Evolutionary conservation across 2,113 vertebrate species (phyloP).

Genomic region (Sinocyclocheilus anophthalmus): DNA sequence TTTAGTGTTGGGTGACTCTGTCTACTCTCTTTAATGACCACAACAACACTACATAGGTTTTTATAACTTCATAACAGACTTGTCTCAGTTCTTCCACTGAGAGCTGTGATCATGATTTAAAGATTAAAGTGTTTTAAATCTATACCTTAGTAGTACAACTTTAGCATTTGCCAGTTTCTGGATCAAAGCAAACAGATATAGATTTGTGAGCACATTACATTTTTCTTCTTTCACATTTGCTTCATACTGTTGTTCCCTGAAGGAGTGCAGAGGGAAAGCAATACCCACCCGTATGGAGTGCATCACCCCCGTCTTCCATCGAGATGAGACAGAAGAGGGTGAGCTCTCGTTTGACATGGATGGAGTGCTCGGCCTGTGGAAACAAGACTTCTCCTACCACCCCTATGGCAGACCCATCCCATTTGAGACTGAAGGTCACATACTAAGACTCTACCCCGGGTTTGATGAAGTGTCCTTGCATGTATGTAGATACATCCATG

Average conservation of each 20-base stretch:
- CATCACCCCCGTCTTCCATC: constrained; percentile 76
- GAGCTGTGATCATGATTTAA: background rate
- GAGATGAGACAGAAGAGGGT: constrained; percentile 76
- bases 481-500: constrained; percentile 71
- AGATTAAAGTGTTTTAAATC: background rate
- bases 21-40: no score
- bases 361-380: constrained; percentile 62
- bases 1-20: no score
- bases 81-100: background rate
- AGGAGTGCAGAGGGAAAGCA: constrained; percentile 77
- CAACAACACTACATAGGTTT: no score
- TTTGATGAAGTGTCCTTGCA: constrained; percentile 80
- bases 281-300: constrained; percentile 77
- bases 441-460: constrained; percentile 75
- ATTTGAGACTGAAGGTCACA: constrained; percentile 69
- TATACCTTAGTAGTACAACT: background rate
- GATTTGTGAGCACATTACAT: background rate
- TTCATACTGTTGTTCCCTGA: constrained; percentile 31
- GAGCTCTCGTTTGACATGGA: constrained; percentile 81
- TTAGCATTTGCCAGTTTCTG: background rate
- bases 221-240: background rate
- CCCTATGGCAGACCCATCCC: constrained; percentile 68
- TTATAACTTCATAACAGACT: no score
- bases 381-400: constrained; percentile 76
- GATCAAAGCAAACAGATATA: background rate